Percentiles rank a stretch among this genome's conserved stretches.
phyloP scores from a whole-genome alignment of 2,888 invertebrate genomes.

The Smittia aterrima region DNA sequence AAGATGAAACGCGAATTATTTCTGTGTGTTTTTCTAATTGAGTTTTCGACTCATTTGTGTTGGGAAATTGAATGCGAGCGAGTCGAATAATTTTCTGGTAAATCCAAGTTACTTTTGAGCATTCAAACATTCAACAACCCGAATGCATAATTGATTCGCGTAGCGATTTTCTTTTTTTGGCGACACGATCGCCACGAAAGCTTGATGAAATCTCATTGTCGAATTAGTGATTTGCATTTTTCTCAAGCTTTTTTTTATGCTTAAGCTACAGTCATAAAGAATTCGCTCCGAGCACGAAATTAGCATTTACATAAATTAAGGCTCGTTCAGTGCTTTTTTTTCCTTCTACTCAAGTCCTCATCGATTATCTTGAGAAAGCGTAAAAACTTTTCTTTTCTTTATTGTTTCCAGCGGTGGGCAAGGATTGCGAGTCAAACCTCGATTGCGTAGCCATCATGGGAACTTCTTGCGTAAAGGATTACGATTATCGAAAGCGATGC shows the following conservation, averaged over 20 bases:
- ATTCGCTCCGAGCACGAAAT: conserved; percentile 31
- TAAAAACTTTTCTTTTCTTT: conserved; percentile 26
- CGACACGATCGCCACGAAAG: conserved; percentile 6
- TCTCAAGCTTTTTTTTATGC: neutral
- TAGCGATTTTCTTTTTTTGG: neutral
- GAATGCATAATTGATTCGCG: conserved; percentile 9
- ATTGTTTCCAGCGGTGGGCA: conserved; percentile 55
- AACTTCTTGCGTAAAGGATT: conserved; percentile 66
- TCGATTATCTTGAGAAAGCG: conserved; percentile 2
- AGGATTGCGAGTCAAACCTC: conserved; percentile 61
- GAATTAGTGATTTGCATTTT: conserved; percentile 24
- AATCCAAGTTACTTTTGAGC: neutral
- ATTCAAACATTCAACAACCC: neutral
- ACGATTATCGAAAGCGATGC: conserved; percentile 63
- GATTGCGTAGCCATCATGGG: conserved; percentile 65
- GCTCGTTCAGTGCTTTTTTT: neutral
- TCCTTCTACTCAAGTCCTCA: neutral
- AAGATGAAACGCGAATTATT: neutral
- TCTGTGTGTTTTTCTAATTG: neutral
- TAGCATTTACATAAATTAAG: conserved; percentile 39
- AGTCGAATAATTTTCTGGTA: too few relatives aligned
- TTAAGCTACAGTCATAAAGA: conserved; percentile 16
- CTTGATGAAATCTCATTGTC: conserved; percentile 1
- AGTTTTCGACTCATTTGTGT: neutral
- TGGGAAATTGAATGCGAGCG: too few relatives aligned